Evolutionary conservation across 2,888 invertebrate genomes (phyloP), one percentile per base, ranked within the genome.

Genomic region (Abscondita cerata): DNA sequence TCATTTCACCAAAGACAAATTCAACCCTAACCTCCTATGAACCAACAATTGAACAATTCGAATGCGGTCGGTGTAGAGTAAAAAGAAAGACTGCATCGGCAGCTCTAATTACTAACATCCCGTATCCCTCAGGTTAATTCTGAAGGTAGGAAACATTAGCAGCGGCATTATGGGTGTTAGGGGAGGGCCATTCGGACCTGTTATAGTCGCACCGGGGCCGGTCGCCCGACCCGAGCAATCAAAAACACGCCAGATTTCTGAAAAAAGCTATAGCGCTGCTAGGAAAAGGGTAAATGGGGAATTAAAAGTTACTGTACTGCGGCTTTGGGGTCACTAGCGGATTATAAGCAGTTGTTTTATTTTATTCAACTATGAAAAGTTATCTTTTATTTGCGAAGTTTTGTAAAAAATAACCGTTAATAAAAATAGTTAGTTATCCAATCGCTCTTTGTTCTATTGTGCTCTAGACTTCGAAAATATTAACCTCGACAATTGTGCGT

Each of bases 121-220:
- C 73, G 75, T 75, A 75, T 75, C 76, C 76, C 77, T 75, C 73
- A 74, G 76, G 78, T 77, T 78, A 77, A 77, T 78, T 77, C 75
- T 71, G 75, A 75, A 76, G 77, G 77, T 75, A 75, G 77, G 75
- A 76, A 76, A 85, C 85, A 85, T 86, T 86, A 86, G 85, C 84
- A 84, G 73, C 83, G 85, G 85, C 83, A 85, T 86, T 86, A 86
- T 86, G 85, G 85, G 86, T 85, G 86, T 85, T 85, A 83, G 81
- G 86, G 81, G 86, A 86, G 86, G 85, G 85, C 85, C 84, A 86
- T 86, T 86, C 84, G 83, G 84, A 83, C 83, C 83, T 83, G 85
- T 85, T 86, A 86, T 85, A 84, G 84, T 84, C 85, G 85, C 78
- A 75, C 82, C 82, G 86, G 85, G 78, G 81, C 80, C 83, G 59